These are phyloP conservation scores for Arctocebus calabarensis DNA, from an alignment of 2,797 vertebrate genomes.

Conservation along the genomic window DNA sequence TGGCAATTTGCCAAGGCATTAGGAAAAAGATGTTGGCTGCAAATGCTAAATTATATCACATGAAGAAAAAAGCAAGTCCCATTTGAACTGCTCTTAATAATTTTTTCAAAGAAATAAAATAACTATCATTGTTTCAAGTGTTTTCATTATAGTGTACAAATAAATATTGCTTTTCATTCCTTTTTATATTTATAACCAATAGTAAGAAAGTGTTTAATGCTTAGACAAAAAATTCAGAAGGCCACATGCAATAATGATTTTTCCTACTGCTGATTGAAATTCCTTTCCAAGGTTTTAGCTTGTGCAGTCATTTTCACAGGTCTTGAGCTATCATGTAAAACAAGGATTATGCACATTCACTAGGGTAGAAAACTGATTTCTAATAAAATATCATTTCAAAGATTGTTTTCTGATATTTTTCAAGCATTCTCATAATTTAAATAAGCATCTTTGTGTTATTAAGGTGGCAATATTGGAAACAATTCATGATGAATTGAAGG, in stretches of 20 bases:
- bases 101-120: constrained; percentile 33
- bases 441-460: background rate
- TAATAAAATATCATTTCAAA: constrained; percentile 35
- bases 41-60: background rate
- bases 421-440: background rate
- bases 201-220: background rate
- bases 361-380: background rate
- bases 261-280: background rate
- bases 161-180: background rate
- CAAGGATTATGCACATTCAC: background rate
- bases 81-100: background rate
- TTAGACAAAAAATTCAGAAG: background rate
- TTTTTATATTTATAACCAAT: background rate
- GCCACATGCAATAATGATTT: background rate
- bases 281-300: background rate
- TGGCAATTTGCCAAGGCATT: background rate
- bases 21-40: background rate
- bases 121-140: background rate
- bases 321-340: background rate
- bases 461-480: background rate
- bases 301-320: constrained; percentile 16
- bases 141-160: background rate
- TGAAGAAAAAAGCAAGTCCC: background rate
- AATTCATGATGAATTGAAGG: background rate
- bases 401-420: constrained; percentile 19